Conservation (phyloP, 2,888 invertebrate species). For the Cetonia aurata region DNA sequence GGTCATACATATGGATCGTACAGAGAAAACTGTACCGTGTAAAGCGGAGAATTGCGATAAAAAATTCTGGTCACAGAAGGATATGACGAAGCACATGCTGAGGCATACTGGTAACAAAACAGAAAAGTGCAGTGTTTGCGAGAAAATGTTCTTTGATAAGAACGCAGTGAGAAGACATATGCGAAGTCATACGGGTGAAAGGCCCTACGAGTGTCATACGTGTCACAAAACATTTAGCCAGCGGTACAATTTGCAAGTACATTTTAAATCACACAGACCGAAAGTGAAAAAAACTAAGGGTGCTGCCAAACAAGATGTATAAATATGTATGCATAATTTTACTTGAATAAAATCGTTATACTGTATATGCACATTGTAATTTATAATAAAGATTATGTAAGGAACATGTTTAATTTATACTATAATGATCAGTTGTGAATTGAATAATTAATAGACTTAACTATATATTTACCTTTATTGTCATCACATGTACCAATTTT, state of each 20-base stretch:
- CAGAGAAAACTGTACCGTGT: conserved; percentile 22
- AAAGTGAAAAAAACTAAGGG: conserved; percentile 4
- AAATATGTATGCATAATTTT: too few relatives aligned
- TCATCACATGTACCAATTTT: too few relatives aligned
- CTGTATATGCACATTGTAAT: too few relatives aligned
- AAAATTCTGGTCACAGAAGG: conserved; percentile 33
- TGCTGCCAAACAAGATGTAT: too few relatives aligned
- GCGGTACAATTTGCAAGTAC: conserved; percentile 31
- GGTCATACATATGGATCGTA: background rate
- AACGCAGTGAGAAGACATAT: conserved; percentile 39
- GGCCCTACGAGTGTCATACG: conserved; percentile 29
- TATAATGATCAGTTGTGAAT: too few relatives aligned
- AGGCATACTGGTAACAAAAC: conserved; percentile 28
- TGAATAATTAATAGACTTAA: too few relatives aligned
- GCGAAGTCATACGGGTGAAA: conserved; percentile 44
- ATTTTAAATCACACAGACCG: conserved; percentile 30
- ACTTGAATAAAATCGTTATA: too few relatives aligned
- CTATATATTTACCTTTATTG: too few relatives aligned
- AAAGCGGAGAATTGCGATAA: conserved; percentile 30
- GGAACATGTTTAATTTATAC: too few relatives aligned
- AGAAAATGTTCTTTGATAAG: conserved; percentile 41
- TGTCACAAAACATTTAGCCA: conserved; percentile 37
- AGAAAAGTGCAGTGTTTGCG: conserved; percentile 42
- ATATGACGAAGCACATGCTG: conserved; percentile 12
- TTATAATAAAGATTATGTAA: too few relatives aligned